Conservation (phyloP, 2,113 vertebrate species). For the Mormoops blainvillei region DNA sequence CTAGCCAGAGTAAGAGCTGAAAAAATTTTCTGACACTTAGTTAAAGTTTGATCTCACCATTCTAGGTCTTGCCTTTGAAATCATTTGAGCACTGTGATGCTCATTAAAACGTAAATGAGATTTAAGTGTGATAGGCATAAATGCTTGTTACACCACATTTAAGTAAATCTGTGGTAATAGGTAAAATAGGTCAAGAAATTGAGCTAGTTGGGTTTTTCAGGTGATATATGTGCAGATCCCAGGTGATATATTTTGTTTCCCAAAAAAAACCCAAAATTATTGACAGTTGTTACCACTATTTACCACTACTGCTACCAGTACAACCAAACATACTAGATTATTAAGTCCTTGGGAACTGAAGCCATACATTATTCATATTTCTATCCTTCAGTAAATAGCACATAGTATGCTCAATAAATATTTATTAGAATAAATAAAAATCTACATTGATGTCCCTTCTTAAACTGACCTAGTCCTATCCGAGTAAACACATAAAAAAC, state of each 20-base stretch:
- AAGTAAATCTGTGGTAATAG: not conserved
- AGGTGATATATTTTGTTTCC: not conserved
- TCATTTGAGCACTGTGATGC: not conserved
- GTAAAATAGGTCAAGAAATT: not conserved
- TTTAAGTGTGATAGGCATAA: not conserved
- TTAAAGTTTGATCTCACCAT: not conserved
- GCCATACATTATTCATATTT: not conserved
- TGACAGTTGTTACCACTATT: not conserved
- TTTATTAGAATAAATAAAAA: constrained; percentile 11
- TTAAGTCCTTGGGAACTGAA: not conserved
- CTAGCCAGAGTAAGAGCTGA: not conserved
- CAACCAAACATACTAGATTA: not conserved
- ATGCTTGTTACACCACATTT: not conserved
- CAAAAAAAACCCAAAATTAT: not conserved
- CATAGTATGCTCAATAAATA: not conserved
- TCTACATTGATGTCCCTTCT: not conserved
- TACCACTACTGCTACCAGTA: not conserved
- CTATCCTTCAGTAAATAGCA: not conserved
- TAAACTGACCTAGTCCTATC: not conserved
- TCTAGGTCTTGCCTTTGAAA: not conserved
- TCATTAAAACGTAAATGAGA: not conserved
- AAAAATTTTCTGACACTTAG: not conserved
- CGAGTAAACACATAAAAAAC: not conserved
- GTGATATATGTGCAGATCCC: not conserved
- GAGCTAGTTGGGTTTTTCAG: not conserved